Percentiles rank a stretch among this genome's conserved stretches.
Conservation (phyloP, 2,113 vertebrate genomes). For the Equus przewalskii region DNA sequence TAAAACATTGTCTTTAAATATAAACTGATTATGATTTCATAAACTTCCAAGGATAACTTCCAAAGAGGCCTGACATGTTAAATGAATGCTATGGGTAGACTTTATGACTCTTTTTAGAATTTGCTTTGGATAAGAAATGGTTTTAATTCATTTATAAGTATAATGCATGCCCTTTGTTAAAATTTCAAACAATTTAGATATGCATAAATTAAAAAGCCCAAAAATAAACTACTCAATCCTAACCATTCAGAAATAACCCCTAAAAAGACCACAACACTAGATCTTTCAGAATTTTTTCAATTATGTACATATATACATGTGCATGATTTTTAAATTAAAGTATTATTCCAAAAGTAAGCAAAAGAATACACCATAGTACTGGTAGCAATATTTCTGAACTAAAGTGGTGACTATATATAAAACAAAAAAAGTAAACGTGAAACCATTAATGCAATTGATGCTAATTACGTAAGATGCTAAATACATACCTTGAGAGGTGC, state of each 20-base stretch:
- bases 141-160: constrained; percentile 1
- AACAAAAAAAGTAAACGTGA: neutral
- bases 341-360: neutral
- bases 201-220: neutral
- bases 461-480: neutral
- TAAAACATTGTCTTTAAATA: neutral
- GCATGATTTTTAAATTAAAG: neutral
- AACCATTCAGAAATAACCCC: neutral
- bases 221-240: neutral
- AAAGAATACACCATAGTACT: neutral
- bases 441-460: neutral
- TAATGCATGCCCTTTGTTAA: neutral
- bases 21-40: neutral
- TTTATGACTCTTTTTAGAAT: neutral
- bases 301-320: neutral
- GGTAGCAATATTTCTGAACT: neutral
- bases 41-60: neutral
- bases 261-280: neutral
- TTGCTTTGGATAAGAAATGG: neutral
- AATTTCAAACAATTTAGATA: neutral
- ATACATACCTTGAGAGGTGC: neutral
- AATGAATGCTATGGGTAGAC: neutral
- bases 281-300: neutral
- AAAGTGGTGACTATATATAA: neutral
- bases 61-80: neutral